Evolutionary conservation across 92 coral and sea anemone genomes (phyloP).

Genomic region (Metridium senile): DNA sequence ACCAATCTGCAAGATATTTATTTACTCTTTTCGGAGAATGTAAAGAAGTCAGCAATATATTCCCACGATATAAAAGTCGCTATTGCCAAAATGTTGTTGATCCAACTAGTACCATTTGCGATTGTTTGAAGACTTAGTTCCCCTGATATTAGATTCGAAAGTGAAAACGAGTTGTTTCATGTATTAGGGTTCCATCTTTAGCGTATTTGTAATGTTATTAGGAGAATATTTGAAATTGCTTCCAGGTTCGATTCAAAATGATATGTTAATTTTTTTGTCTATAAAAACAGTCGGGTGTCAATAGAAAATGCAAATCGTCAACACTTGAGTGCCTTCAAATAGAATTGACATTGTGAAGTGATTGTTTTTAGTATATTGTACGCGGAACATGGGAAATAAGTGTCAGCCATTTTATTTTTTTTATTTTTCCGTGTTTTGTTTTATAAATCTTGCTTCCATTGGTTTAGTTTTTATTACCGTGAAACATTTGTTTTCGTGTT

Average conservation of each 20-base stretch:
- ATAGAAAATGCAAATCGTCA: conserved; percentile 19
- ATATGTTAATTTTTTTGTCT: conserved; percentile 17
- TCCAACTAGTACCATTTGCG: not conserved
- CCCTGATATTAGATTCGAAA: not conserved
- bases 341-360: no score
- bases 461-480: no score
- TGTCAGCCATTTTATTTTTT: no score
- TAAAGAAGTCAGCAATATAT: not conserved
- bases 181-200: not conserved
- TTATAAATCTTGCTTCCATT: no score
- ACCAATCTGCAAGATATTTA: not conserved
- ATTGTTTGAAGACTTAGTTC: not conserved
- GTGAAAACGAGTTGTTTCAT: not conserved
- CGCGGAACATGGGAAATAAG: no score
- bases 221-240: not conserved
- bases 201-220: not conserved
- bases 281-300: conserved; percentile 29
- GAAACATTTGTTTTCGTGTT: not conserved
- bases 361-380: no score
- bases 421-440: no score
- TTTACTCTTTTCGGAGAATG: not conserved
- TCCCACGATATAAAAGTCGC: not conserved
- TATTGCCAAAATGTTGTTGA: not conserved
- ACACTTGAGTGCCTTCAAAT: conserved; percentile 15
- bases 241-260: not conserved